Evolutionary conservation across 2,888 invertebrate genomes (phyloP), one percentile per base, ranked within the genome.

Genomic region (Stenichneumon culpator): DNA sequence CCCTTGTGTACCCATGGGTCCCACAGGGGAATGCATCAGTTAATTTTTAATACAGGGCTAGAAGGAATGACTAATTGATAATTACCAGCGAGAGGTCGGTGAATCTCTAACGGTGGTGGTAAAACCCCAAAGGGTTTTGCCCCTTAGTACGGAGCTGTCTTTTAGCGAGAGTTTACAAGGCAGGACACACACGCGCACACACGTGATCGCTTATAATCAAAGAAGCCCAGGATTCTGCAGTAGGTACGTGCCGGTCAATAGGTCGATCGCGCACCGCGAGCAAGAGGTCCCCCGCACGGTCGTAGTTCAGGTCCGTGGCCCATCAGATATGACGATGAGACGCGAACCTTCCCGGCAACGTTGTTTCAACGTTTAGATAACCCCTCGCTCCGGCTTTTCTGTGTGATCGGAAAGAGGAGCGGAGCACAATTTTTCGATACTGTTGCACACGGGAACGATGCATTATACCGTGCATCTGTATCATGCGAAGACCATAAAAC

Each of bases 291-390:
- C 44, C 44, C 54, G 84, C 84, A 86, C 89, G 91, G 89, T 91
- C 91, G 90, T 91, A 91, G 92, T 91, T 92, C 89, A 91, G 91
- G 75, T 91, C 92, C 84, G 89, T 92, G 91, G 92, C 91, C 91
- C 91, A 92, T 92, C 92, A 90, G 92, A 91, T 92, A 92, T 88
- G 87, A 72, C 52, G 65, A 63, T 47, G 54, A 9, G 32, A 72
- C 52, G 69, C 25, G 11, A 74, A 74, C 69, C 19, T 44, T 36
- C 7, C 28, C 39, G 19, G 39, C 44, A 73, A 57, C 75, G 70
- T 52, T 67, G 39, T 67, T 67, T 22, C 39, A 67, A 36, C 39
- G 63, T 32, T 63, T 63, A 63, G 39, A 36, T n/a, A 39, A 67
- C n/a, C 39, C 19, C 44, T 67, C 67, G 14, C 39, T 36, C 19